phyloP scores from a whole-genome alignment of 2,797 vertebrate species.

The Myripristis jacobus region DNA sequence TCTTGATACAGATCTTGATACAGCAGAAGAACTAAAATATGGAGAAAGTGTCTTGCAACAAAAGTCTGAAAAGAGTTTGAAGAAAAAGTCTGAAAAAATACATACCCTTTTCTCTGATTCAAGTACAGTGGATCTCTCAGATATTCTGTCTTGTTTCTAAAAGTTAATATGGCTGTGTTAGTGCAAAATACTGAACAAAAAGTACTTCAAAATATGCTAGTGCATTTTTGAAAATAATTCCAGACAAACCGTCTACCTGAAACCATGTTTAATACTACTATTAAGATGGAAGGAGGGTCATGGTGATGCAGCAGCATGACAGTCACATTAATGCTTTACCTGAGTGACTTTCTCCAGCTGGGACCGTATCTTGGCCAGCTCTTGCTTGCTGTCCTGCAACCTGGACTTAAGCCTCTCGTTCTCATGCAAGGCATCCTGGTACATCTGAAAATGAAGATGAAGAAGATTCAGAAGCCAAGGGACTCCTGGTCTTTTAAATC shows the following conservation, averaged over 20 bases:
- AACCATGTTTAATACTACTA: neutral
- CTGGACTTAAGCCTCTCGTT: conserved; percentile 95
- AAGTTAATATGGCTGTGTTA: conserved; percentile 58
- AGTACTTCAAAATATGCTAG: neutral
- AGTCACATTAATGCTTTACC: conserved; percentile 75
- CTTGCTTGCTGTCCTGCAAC: conserved; percentile 92
- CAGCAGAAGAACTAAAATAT: conserved; percentile 22
- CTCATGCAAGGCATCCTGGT: conserved; percentile 91
- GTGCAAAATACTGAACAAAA: neutral
- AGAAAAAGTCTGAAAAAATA: conserved; percentile 27
- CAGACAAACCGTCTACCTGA: neutral
- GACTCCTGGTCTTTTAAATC: too few species aligned
- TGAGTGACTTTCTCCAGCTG: conserved; percentile 93
- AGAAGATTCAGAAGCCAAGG: neutral
- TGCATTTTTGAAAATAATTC: conserved; percentile 4
- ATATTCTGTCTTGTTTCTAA: conserved; percentile 93
- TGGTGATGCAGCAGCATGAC: neutral
- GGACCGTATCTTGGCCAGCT: conserved; percentile 89
- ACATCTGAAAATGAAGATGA: conserved; percentile 83
- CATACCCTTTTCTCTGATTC: conserved; percentile 93
- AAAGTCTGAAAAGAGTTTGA: too few species aligned
- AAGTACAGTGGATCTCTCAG: conserved; percentile 89
- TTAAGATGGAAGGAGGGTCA: neutral
- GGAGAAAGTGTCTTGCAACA: neutral
- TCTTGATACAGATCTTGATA: conserved; percentile 18